phyloP scores from a whole-genome alignment of 2,888 invertebrate genomes.

The Beris morrisii region DNA sequence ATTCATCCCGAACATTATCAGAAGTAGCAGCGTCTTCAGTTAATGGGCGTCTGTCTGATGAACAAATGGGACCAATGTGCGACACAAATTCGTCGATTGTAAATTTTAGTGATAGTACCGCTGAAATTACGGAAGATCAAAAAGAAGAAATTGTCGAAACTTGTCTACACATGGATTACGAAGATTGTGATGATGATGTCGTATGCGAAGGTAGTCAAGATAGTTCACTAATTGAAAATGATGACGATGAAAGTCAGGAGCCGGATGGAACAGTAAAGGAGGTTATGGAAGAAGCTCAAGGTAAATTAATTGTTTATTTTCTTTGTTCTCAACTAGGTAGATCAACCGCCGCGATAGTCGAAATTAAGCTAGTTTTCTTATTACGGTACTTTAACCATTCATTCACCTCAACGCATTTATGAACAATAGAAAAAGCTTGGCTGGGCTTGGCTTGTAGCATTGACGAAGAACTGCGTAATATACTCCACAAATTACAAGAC shows the following conservation, averaged over 20 bases:
- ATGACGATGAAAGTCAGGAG: conserved; percentile 2
- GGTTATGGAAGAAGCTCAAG: too few species aligned
- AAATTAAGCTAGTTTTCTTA: neutral
- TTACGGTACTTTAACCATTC: neutral
- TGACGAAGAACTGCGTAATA: too few species aligned
- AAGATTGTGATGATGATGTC: conserved; percentile 23
- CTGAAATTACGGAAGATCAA: neutral
- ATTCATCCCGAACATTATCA: too few species aligned
- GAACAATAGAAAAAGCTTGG: too few species aligned
- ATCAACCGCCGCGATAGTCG: neutral
- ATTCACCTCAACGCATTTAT: neutral
- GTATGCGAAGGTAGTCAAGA: conserved; percentile 3
- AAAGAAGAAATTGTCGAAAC: conserved; percentile 28
- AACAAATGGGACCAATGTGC: conserved; percentile 45
- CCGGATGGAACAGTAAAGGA: neutral
- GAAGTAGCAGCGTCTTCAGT: neutral
- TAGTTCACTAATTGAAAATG: neutral
- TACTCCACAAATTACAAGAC: too few species aligned
- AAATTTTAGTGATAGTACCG: neutral
- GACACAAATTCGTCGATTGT: conserved; percentile 36
- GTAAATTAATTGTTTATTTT: neutral
- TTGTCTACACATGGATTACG: conserved; percentile 35
- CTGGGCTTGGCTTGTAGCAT: too few species aligned
- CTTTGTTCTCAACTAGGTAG: neutral
- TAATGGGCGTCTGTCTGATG: conserved; percentile 26